phyloP scores from a whole-genome alignment of 1,140 invertebrate species.

The Triops longicaudatus region DNA sequence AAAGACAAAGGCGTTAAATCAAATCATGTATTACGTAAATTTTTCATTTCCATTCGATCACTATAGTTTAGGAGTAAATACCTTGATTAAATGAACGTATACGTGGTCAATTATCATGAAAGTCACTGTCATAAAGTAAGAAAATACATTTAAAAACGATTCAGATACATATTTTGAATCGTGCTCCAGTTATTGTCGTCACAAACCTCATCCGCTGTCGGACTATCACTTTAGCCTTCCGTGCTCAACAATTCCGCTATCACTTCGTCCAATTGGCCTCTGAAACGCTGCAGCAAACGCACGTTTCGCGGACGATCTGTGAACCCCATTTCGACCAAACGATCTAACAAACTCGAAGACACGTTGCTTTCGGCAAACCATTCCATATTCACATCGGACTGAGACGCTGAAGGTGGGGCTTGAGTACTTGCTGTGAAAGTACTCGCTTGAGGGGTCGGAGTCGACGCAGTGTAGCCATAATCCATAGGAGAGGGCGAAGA shows the following conservation, averaged over 20 bases:
- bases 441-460: no score
- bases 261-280: constrained; percentile 21
- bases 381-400: not conserved
- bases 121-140: no score
- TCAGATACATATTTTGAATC: no score
- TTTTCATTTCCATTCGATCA: no score
- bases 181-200: not conserved
- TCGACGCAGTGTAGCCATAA: not conserved
- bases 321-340: constrained; percentile 24
- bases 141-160: no score
- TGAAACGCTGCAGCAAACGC: constrained; percentile 17
- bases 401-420: no score
- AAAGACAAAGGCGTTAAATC: no score
- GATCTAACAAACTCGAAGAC: constrained; percentile 4
- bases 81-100: no score
- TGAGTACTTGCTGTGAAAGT: no score
- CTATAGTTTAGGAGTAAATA: no score
- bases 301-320: constrained; percentile 2
- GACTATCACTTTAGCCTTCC: not conserved
- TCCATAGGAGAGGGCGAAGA: not conserved
- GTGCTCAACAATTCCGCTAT: constrained; percentile 17
- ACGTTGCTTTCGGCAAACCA: not conserved
- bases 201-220: not conserved
- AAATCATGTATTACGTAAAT: no score
- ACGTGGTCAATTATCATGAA: no score